Percentiles rank a stretch among this genome's conserved stretches.
Conservation (phyloP, 2,888 invertebrate species). For the Cataglyphis rosenhaueri region DNA sequence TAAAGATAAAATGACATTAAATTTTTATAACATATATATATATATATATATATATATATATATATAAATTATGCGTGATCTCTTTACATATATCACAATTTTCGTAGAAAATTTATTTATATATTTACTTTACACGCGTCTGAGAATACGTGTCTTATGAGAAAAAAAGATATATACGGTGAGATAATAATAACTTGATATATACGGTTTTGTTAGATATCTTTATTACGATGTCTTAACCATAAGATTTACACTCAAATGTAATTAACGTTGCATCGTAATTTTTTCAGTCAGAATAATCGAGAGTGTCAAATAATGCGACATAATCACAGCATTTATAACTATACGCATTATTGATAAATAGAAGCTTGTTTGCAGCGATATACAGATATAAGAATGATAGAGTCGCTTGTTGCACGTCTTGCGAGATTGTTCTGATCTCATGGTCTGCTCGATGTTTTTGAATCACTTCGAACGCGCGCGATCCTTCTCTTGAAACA, state of each 20-base stretch:
- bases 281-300: conserved; percentile 61
- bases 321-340: conserved; percentile 70
- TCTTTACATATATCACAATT: conserved; percentile 20
- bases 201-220: conserved; percentile 63
- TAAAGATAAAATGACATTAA: not conserved
- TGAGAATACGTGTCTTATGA: not conserved
- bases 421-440: conserved; percentile 46
- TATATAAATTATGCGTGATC: conserved; percentile 2
- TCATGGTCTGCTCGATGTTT: conserved; percentile 52
- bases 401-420: conserved; percentile 60
- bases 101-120: not conserved
- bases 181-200: conserved; percentile 60
- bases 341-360: conserved; percentile 58
- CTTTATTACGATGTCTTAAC: conserved; percentile 67
- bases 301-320: conserved; percentile 64
- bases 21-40: not conserved
- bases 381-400: conserved; percentile 57
- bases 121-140: not conserved
- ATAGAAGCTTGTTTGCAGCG: conserved; percentile 67
- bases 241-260: conserved; percentile 67
- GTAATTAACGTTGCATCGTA: conserved; percentile 51
- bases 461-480: conserved; percentile 45
- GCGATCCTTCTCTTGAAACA: conserved; percentile 48
- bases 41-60: not conserved
- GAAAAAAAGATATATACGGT: conserved; percentile 17